Evolutionary conservation across 2,888 invertebrate genomes (phyloP).

Genomic region (Drosophila leonis): DNA sequence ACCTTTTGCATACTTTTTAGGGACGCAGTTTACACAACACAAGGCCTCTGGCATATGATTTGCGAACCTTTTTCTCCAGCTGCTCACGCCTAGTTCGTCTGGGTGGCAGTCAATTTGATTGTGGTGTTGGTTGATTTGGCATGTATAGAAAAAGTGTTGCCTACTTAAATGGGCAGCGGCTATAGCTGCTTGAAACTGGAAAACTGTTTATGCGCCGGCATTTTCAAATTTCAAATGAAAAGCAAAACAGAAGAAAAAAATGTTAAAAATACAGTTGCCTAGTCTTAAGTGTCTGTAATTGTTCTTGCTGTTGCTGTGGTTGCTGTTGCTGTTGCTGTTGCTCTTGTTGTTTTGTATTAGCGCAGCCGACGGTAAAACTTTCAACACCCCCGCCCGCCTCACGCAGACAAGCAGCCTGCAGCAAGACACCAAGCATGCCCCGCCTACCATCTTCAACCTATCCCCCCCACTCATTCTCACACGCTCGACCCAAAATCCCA

Average conservation of each 20-base stretch:
- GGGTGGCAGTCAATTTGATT: constrained; percentile 39
- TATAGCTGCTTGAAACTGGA: neutral
- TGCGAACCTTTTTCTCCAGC: constrained; percentile 43
- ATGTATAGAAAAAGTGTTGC: constrained; percentile 58
- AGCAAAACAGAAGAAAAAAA: neutral
- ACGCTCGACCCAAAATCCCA: constrained; percentile 65
- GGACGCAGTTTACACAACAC: constrained; percentile 36
- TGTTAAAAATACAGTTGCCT: constrained; percentile 6
- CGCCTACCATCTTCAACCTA: neutral
- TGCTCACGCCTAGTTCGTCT: constrained; percentile 23
- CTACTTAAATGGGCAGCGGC: constrained; percentile 46
- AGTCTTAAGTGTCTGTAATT: constrained; percentile 54
- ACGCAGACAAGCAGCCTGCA: constrained; percentile 43
- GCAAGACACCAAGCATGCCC: constrained; percentile 6
- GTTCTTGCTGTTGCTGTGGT: constrained; percentile 40
- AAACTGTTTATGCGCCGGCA: constrained; percentile 3
- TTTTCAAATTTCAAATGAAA: constrained; percentile 19
- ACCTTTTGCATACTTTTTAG: constrained; percentile 68
- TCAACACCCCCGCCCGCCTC: constrained; percentile 42
- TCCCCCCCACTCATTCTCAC: constrained; percentile 10
- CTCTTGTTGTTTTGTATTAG: constrained; percentile 43
- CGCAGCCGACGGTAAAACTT: constrained; percentile 51
- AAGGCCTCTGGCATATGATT: constrained; percentile 34
- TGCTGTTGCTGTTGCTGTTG: constrained; percentile 22
- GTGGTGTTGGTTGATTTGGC: constrained; percentile 36